Conservation (phyloP, 2,113 vertebrate species). For the Cyanoramphus novaezelandiae region DNA sequence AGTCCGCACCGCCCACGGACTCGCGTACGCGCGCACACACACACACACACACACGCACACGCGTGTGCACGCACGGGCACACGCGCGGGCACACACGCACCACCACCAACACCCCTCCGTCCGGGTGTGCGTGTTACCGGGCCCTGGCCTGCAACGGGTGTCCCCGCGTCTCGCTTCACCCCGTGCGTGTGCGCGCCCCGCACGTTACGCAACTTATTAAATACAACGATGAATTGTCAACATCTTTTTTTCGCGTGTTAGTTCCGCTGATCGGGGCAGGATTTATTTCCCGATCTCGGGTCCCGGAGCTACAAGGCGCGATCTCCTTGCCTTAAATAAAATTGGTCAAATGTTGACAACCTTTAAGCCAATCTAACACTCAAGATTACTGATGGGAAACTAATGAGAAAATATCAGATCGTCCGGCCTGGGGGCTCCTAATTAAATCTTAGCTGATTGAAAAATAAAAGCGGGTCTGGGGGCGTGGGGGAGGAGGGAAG, state of each 20-base stretch:
- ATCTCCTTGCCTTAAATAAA: slow-evolving; percentile 82
- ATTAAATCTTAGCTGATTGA: slow-evolving; percentile 95
- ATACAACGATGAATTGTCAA: slow-evolving; percentile 78
- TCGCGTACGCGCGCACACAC: too few relatives aligned
- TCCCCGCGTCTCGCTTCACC: neutral
- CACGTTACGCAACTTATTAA: slow-evolving; percentile 75
- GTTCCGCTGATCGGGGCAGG: slow-evolving; percentile 81
- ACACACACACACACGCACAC: rapidly evolving
- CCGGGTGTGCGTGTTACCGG: neutral
- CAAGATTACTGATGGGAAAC: slow-evolving; percentile 84
- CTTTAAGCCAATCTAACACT: slow-evolving; percentile 86
- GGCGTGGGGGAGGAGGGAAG: slow-evolving; percentile 36
- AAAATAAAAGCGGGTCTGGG: slow-evolving; percentile 83
- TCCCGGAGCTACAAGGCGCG: slow-evolving; percentile 76
- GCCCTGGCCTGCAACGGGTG: neutral
- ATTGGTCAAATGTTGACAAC: slow-evolving; percentile 89
- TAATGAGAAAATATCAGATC: slow-evolving; percentile 91
- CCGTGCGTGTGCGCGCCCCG: neutral
- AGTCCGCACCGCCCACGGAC: neutral
- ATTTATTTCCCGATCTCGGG: slow-evolving; percentile 82
- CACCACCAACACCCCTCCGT: neutral
- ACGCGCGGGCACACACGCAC: neutral
- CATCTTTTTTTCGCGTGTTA: slow-evolving; percentile 80
- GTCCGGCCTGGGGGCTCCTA: slow-evolving; percentile 86
- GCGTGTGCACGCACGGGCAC: rapidly evolving